These are phyloP conservation scores for Porites divaricata DNA, from an alignment of 92 coral and sea anemone species.

Conservation along the genomic window DNA sequence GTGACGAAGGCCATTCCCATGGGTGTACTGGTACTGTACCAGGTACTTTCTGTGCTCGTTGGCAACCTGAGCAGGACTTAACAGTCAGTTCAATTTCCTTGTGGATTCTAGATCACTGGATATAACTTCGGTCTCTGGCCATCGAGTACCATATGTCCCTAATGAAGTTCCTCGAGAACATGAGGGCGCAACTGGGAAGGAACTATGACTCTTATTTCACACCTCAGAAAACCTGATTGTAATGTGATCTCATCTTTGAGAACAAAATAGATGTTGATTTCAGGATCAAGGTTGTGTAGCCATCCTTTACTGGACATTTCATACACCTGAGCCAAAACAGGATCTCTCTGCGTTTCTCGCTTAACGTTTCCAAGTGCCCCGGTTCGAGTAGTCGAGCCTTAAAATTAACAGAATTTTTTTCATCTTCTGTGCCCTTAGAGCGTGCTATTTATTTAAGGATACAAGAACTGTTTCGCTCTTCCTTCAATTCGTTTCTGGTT, in stretches of 20 bases:
- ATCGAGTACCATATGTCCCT: slow-evolving; percentile 45
- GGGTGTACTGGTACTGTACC: neutral
- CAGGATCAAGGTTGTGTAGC: slow-evolving; percentile 3
- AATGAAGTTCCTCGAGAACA: slow-evolving; percentile 45
- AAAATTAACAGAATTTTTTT: too few species aligned
- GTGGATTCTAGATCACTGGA: slow-evolving; percentile 44
- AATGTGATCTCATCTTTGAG: slow-evolving; percentile 27
- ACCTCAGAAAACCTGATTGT: slow-evolving; percentile 22
- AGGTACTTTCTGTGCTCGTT: slow-evolving; percentile 6
- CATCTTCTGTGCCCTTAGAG: too few species aligned
- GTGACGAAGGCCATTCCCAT: neutral
- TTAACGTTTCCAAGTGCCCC: neutral
- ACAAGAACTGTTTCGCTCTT: too few species aligned
- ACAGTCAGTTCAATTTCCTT: slow-evolving; percentile 1
- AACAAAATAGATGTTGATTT: slow-evolving; percentile 7
- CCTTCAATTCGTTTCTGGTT: too few species aligned
- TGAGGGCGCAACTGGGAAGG: slow-evolving; percentile 11
- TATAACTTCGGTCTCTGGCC: slow-evolving; percentile 8
- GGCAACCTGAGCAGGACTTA: neutral
- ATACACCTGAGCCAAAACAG: neutral
- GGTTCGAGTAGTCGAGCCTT: too few species aligned
- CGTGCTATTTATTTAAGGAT: too few species aligned
- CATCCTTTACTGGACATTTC: slow-evolving; percentile 21
- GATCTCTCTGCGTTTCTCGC: slow-evolving; percentile 15
- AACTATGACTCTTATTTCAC: slow-evolving; percentile 27